These are phyloP conservation scores for Patella depressa DNA, from an alignment of 2,888 invertebrate genomes.

Conservation along the genomic window DNA sequence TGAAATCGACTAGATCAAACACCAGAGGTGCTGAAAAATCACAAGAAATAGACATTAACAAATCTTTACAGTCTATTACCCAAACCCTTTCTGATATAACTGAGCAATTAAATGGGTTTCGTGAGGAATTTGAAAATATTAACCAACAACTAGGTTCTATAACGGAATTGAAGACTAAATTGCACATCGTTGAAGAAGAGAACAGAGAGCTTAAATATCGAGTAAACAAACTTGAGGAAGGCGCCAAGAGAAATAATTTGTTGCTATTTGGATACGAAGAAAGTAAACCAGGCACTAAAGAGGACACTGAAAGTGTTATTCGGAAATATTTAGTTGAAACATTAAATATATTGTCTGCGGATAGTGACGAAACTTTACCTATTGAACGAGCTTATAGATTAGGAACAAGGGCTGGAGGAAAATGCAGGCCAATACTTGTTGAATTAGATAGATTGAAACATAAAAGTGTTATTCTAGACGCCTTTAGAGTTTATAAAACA, in stretches of 20 bases:
- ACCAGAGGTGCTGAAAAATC: neutral
- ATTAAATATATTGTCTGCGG: neutral
- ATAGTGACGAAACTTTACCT: constrained; percentile 3
- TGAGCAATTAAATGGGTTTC: neutral
- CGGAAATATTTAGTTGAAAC: constrained; percentile 2
- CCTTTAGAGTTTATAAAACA: neutral
- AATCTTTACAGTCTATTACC: neutral
- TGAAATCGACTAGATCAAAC: neutral
- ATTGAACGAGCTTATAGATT: neutral
- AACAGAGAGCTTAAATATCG: neutral
- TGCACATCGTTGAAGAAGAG: neutral
- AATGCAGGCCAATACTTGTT: neutral
- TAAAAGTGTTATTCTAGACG: neutral
- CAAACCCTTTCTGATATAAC: neutral
- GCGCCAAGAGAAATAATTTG: neutral
- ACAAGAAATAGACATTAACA: neutral
- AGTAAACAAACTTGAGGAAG: neutral
- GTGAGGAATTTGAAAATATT: neutral
- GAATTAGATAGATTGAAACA: neutral
- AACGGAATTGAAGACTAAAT: neutral
- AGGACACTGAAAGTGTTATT: neutral
- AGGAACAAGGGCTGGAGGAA: neutral
- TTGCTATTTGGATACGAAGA: neutral
- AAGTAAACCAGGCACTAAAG: neutral
- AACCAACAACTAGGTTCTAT: neutral